phyloP scores from a whole-genome alignment of 2,888 invertebrate genomes.

The Drosophila leonis region DNA sequence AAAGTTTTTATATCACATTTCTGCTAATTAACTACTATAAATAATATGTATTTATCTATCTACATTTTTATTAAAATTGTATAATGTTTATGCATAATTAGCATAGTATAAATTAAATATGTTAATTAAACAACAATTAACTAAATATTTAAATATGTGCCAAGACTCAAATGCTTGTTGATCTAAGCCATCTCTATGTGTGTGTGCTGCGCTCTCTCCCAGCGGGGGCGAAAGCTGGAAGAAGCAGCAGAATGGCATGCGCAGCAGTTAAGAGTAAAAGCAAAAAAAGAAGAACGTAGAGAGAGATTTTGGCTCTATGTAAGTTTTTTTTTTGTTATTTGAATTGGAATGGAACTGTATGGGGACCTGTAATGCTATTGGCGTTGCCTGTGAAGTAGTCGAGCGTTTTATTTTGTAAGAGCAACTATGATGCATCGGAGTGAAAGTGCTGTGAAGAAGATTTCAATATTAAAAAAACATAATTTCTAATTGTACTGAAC shows the following conservation, averaged over 20 bases:
- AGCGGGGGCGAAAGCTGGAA: conserved; percentile 15
- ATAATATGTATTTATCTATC: no score
- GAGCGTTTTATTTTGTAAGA: conserved; percentile 62
- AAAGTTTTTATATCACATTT: not conserved
- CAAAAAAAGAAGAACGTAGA: not conserved
- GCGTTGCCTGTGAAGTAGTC: conserved; percentile 62
- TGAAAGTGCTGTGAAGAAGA: conserved; percentile 44
- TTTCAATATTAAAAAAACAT: conserved; percentile 26
- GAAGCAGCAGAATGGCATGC: conserved; percentile 41
- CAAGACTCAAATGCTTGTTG: conserved; percentile 35
- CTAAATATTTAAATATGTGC: conserved; percentile 2
- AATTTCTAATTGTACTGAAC: conserved; percentile 12
- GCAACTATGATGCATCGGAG: conserved; percentile 72
- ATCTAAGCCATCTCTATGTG: conserved; percentile 21
- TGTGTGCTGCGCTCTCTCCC: conserved; percentile 15
- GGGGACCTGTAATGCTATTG: conserved; percentile 69
- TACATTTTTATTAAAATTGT: not conserved
- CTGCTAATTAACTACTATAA: not conserved
- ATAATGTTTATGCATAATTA: not conserved
- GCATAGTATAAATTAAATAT: not conserved
- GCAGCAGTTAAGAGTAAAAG: conserved; percentile 42
- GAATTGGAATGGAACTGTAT: conserved; percentile 59
- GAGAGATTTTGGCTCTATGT: conserved; percentile 12
- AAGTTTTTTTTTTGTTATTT: conserved; percentile 32
- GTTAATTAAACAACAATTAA: not conserved